Percentiles rank a stretch among this genome's conserved stretches.
Conservation (phyloP, 37 sponge, comb jelly and placozoan genomes). For the Halisarca cf. caerulea region DNA sequence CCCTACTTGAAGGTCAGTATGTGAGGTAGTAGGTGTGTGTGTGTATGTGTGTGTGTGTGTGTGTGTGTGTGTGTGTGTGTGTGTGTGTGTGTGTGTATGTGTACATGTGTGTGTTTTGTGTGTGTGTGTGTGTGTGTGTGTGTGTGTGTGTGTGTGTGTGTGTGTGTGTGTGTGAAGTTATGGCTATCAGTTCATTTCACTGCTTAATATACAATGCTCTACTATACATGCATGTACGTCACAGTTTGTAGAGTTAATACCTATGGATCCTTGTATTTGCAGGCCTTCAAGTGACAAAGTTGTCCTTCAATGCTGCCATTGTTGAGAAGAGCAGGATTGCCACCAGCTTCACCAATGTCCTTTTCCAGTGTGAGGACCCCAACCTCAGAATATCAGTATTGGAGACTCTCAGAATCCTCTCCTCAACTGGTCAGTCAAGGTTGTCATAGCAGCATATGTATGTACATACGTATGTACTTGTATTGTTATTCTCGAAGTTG, state of each 20-base stretch:
- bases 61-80: not conserved
- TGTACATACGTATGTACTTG: not conserved
- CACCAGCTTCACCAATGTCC: conserved; percentile 34
- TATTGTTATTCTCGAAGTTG: too few relatives aligned
- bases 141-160: conserved; percentile 54
- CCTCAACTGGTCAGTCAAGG: conserved; percentile 30
- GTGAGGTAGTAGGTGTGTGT: not conserved
- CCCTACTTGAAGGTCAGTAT: conserved; percentile 23
- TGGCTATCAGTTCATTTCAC: too few relatives aligned
- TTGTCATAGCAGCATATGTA: not conserved
- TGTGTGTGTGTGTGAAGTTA: too few relatives aligned
- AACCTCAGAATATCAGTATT: conserved; percentile 25
- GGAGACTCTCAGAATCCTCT: conserved; percentile 57
- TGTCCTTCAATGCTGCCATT: conserved; percentile 65
- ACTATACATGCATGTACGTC: not conserved
- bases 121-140: not conserved
- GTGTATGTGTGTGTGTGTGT: conserved; percentile 2
- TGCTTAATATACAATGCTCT: not conserved
- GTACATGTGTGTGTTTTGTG: not conserved
- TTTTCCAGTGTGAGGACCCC: conserved; percentile 19
- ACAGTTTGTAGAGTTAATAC: not conserved
- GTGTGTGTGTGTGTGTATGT: not conserved
- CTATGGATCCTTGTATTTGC: not conserved
- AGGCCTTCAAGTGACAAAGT: conserved; percentile 69
- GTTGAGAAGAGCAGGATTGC: conserved; percentile 78